Conservation (phyloP, 2,888 invertebrate species). For the Melangyna quadrimaculata region DNA sequence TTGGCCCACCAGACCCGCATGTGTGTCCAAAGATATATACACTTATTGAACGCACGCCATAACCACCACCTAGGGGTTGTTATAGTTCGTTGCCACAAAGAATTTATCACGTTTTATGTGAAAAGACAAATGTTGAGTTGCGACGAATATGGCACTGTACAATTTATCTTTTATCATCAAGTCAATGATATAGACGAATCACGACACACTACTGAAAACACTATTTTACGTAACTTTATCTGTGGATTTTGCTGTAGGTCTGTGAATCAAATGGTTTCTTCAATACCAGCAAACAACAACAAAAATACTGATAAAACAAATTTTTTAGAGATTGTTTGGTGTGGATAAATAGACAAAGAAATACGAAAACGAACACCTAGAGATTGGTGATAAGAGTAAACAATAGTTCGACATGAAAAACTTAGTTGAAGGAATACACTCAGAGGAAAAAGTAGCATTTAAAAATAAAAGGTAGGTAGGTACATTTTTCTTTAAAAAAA, state of each 20-base stretch:
- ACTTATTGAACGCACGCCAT: constrained; percentile 12
- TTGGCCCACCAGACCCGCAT: constrained; percentile 14
- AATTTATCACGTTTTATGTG: constrained; percentile 64
- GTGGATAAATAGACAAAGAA: constrained; percentile 27
- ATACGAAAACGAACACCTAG: constrained; percentile 42
- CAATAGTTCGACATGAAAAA: constrained; percentile 16
- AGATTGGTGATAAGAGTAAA: constrained; percentile 41
- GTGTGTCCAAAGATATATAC: not conserved
- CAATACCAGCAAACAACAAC: not conserved
- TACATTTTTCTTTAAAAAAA: too few relatives aligned
- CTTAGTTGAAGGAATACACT: not conserved
- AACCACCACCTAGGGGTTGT: not conserved
- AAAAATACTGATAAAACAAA: constrained; percentile 28
- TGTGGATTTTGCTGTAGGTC: constrained; percentile 26
- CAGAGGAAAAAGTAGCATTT: not conserved
- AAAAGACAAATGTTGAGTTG: constrained; percentile 19
- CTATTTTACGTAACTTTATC: not conserved
- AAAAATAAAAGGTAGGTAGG: too few relatives aligned
- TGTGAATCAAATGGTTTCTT: constrained; percentile 24
- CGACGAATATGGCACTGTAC: not conserved
- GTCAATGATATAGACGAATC: constrained; percentile 1
- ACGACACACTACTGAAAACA: not conserved
- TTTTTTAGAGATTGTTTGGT: constrained; percentile 22
- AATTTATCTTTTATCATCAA: not conserved
- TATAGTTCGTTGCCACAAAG: constrained; percentile 18